These are phyloP conservation scores for Isotomurus palustris DNA, from an alignment of 2,888 invertebrate genomes.

Conservation along the genomic window DNA sequence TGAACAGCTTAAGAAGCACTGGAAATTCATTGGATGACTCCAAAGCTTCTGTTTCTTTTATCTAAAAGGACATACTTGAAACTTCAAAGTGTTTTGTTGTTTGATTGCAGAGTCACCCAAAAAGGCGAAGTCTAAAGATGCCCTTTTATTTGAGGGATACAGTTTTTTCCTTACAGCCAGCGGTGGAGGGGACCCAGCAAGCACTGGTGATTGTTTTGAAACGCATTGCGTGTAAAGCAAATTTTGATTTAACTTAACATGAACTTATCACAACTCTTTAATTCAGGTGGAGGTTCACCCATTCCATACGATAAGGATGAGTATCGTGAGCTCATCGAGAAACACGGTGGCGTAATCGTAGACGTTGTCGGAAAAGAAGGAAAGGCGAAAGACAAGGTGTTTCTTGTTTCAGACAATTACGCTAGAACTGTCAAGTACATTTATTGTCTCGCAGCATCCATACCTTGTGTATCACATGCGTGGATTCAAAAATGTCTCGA, in stretches of 20 bases:
- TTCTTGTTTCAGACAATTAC: slow-evolving; percentile 64
- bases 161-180: slow-evolving; percentile 45
- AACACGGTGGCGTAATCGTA: slow-evolving; percentile 31
- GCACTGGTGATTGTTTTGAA: slow-evolving; percentile 21
- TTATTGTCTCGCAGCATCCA: slow-evolving; percentile 64
- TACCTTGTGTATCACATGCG: slow-evolving; percentile 62
- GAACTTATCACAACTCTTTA: background rate
- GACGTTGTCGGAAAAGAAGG: slow-evolving; percentile 35
- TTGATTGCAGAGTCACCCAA: slow-evolving; percentile 4
- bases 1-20: too few relatives aligned
- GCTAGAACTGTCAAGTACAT: slow-evolving; percentile 71
- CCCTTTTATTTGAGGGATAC: slow-evolving; percentile 35
- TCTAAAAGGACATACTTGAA: too few relatives aligned
- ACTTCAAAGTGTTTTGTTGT: too few relatives aligned
- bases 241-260: background rate
- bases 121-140: slow-evolving; percentile 15
- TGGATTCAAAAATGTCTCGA: slow-evolving; percentile 66
- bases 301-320: slow-evolving; percentile 42
- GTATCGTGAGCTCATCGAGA: slow-evolving; percentile 34
- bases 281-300: background rate
- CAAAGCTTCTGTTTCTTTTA: too few relatives aligned
- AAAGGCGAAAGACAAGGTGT: slow-evolving; percentile 50
- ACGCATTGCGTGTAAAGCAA: background rate
- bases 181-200: slow-evolving; percentile 41
- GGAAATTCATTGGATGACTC: background rate